Evolutionary conservation across 2,797 vertebrate genomes (phyloP), one percentile per base, ranked within the genome.

Genomic region (Eurystomus glaucurus): DNA sequence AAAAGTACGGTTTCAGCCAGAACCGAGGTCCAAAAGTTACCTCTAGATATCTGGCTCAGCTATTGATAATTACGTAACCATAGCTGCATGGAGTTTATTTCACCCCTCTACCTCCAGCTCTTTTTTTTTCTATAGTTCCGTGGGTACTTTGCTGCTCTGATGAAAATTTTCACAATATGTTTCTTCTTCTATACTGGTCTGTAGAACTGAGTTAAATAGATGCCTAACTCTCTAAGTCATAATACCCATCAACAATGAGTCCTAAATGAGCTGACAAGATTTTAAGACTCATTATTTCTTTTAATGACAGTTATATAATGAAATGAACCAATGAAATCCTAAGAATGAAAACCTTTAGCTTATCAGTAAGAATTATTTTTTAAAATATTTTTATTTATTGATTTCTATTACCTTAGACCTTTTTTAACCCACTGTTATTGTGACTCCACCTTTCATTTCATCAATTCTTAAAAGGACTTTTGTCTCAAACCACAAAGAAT

Each of bases 51-150:
- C n/a, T 50, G 11, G 11, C 22, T 41, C 26, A n/a, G 3, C n/a
- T 72, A 57, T 11, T 83, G 35, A 43, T 29, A 64, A 64, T 55
- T 62, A 28, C 6, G 6, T 10, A 82, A 6, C 17, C 20, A 14
- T 50, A 50, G 23, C 9, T 54, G 4, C 11, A 28, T 19, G 23
- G 13, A 50, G 43, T 25, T 65, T 45, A 45, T 14, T 81, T 33
- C 12, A 2, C 4, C 2, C 1, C 4, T 57, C 26, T 52, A 3
- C 7, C 19, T 23, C 25, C 13, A 72, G 15, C 4, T 79, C 13
- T 54, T 5, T 11, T 64, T 64, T 55, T 82, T 72, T 4, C 28
- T 35, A 0, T 8, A 29, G n/a, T 60, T 88, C 71, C 6, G 3
- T 26, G 14, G 29, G 45, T 37, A 46, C 1, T 2, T 33, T 60